Evolutionary conservation across 2,888 invertebrate genomes (phyloP), one percentile per base, ranked within the genome.

Genomic region (Macropis europaea): DNA sequence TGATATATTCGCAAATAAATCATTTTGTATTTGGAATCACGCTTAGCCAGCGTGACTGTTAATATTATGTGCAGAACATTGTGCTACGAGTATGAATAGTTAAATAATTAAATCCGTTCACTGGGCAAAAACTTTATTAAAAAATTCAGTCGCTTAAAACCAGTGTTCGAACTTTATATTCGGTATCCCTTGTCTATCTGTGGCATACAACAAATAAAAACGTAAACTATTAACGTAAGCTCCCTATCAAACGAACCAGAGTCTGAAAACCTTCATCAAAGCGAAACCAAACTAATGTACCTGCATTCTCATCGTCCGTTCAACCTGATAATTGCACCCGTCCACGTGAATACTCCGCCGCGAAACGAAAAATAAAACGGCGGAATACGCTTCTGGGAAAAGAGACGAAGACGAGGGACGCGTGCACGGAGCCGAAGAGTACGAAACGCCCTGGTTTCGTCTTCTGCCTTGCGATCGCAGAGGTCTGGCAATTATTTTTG

Each of bases 401-500:
- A 54, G 69, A 38, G 34, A 57, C 32, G 40, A 15, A 54, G 60
- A 9, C 30, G 22, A 42, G 34, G 30, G 50, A 71, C 59, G 63
- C 17, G 48, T 57, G 73, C 48, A 40, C 45, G 45, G 60, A 26
- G 26, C 52, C 13, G 68, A 67, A 36, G 34, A 66, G 45, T 30
- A 59, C 36, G 50, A 11, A 66, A 62, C 59, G 67, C 54, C 57
- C 69, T 61, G 50, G 63, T 76, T 76, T 63, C 60, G 57, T 26
- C 24, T 61, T 63, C 40, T 59, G 59, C 54, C 32, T 60, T 45
- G 63, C 54, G 38, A 63, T 67, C 61, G 63, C 67, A 40, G 63
- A 57, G 48, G 43, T 61, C 66, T 62, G 68, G 68, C 66, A 74
- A 74, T 69, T 78, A 78, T 79, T 79, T 78, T 73, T 76, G 59